phyloP scores from a whole-genome alignment of 2,888 invertebrate species.

The Eupsilia transversa region DNA sequence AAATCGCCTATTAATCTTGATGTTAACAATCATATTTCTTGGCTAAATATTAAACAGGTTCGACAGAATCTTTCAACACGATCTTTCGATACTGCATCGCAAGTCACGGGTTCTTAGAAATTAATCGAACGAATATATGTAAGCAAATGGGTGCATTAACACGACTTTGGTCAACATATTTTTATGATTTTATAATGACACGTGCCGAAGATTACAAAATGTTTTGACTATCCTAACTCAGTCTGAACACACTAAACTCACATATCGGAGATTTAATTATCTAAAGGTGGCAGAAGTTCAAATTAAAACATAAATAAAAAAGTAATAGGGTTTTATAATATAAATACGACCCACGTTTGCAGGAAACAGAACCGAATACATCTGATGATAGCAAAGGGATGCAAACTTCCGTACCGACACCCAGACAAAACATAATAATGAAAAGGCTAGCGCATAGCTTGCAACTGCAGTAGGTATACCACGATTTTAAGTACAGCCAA shows the following conservation, averaged over 20 bases:
- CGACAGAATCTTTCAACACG: slow-evolving; percentile 49
- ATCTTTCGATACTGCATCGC: slow-evolving; percentile 37
- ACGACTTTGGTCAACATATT: slow-evolving; percentile 12
- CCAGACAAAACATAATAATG: neutral
- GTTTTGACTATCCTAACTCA: neutral
- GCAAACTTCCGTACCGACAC: neutral
- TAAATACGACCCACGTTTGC: neutral
- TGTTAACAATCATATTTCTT: slow-evolving; percentile 49
- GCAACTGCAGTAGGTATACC: neutral
- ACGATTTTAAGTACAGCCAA: neutral
- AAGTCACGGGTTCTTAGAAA: slow-evolving; percentile 43
- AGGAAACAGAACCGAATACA: neutral
- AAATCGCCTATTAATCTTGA: slow-evolving; percentile 39
- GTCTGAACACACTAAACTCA: neutral
- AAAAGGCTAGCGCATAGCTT: neutral
- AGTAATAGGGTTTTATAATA: neutral
- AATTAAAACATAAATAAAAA: neutral
- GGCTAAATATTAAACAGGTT: slow-evolving; percentile 45
- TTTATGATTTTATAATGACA: slow-evolving; percentile 39
- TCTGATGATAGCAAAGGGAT: neutral
- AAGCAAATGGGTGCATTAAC: slow-evolving; percentile 45
- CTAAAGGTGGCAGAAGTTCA: neutral
- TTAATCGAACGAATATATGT: slow-evolving; percentile 28
- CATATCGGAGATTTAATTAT: neutral
- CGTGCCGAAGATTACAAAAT: slow-evolving; percentile 31